Percentiles rank a stretch among this genome's conserved stretches.
phyloP scores from a whole-genome alignment of 2,888 invertebrate species.

The Drosophila colorata region DNA sequence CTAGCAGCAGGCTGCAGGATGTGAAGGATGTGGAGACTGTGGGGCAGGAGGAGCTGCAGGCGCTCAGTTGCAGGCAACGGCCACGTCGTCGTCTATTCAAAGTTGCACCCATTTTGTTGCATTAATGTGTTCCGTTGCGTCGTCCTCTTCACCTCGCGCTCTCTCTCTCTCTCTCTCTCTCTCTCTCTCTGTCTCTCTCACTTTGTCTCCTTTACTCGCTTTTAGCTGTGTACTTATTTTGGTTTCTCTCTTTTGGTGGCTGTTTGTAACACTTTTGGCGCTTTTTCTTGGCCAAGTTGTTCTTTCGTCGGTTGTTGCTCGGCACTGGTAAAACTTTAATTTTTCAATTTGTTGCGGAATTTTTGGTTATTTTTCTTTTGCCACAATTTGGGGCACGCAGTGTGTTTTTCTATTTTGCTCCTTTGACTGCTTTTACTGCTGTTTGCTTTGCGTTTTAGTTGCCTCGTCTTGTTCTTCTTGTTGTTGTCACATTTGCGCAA shows the following conservation, averaged over 20 bases:
- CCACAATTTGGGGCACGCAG: slow-evolving; percentile 51
- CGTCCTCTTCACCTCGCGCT: not conserved
- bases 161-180: not conserved
- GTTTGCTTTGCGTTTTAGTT: slow-evolving; percentile 67
- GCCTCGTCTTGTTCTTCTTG: slow-evolving; percentile 42
- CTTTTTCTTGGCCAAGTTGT: slow-evolving; percentile 58
- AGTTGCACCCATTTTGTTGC: slow-evolving; percentile 71
- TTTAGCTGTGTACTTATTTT: slow-evolving; percentile 21
- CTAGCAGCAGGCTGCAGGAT: slow-evolving; percentile 36
- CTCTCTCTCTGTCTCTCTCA: not conserved
- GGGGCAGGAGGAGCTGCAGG: slow-evolving; percentile 7
- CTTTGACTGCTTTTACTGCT: slow-evolving; percentile 38
- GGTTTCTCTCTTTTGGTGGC: slow-evolving; percentile 28
- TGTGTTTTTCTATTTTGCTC: slow-evolving; percentile 5
- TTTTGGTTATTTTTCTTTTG: slow-evolving; percentile 70
- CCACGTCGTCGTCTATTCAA: slow-evolving; percentile 63
- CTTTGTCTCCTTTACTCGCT: not conserved
- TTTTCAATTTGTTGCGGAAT: slow-evolving; percentile 79
- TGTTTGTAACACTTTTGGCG: slow-evolving; percentile 56
- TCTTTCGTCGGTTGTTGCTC: slow-evolving; percentile 48
- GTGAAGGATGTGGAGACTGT: slow-evolving; percentile 13
- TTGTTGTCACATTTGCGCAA: slow-evolving; percentile 77
- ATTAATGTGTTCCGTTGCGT: slow-evolving; percentile 55
- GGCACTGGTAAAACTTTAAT: slow-evolving; percentile 70
- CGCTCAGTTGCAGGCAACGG: slow-evolving; percentile 30